Evolutionary conservation across 1,140 invertebrate species (phyloP).

Genomic region (Drosophila ironensis): DNA sequence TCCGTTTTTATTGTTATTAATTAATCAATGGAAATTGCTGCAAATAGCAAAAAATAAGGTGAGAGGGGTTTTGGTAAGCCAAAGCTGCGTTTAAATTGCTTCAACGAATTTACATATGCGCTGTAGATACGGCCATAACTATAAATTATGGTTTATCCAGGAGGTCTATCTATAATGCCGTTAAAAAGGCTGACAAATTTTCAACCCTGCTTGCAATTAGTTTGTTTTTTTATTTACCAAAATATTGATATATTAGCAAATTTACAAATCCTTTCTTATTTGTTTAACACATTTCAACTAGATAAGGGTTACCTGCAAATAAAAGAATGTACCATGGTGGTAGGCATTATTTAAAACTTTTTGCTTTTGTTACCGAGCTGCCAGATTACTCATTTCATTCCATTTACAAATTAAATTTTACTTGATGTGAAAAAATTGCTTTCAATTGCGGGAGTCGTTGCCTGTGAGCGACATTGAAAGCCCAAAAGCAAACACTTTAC

Average conservation of each 20-base stretch:
- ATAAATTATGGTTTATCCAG: conserved; percentile 30
- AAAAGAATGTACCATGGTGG: too few species aligned
- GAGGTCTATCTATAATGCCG: conserved; percentile 5
- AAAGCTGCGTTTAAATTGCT: conserved; percentile 11
- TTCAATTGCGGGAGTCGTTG: conserved; percentile 38
- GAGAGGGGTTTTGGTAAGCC: conserved; percentile 14
- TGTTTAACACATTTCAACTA: background rate
- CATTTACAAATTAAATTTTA: conserved; percentile 36
- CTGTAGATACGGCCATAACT: conserved; percentile 5
- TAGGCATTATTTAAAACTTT: background rate
- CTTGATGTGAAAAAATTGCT: conserved; percentile 32
- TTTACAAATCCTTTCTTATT: too few species aligned
- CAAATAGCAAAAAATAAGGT: conserved; percentile 16
- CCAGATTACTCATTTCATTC: background rate
- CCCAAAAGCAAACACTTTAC: conserved; percentile 63
- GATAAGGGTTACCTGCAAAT: too few species aligned
- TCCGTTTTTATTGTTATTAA: conserved; percentile 77
- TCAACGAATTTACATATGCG: conserved; percentile 27
- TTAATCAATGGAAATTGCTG: conserved; percentile 73
- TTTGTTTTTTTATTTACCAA: too few species aligned
- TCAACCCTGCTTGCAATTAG: background rate
- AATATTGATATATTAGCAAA: too few species aligned
- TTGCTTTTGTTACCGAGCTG: background rate
- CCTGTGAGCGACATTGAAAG: conserved; percentile 33
- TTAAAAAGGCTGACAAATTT: conserved; percentile 24